phyloP scores from a whole-genome alignment of 2,113 vertebrate genomes.

The Thamnaconus septentrionalis region DNA sequence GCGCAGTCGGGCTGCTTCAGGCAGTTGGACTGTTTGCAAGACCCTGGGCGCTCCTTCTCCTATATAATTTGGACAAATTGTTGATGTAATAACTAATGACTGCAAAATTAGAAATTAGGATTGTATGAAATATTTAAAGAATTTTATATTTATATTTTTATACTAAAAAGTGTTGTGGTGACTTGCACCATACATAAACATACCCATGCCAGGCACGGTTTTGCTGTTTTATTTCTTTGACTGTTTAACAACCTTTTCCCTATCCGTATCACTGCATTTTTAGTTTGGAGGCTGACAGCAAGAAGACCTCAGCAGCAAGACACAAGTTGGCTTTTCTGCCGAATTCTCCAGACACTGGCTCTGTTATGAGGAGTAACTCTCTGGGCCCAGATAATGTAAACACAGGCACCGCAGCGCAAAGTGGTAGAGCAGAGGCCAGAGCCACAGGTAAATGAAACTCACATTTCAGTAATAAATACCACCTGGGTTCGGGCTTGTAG shows the following conservation, averaged over 20 bases:
- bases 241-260: background rate
- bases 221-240: background rate
- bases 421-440: slow-evolving; percentile 20
- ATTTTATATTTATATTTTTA: too few relatives aligned
- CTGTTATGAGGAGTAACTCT: slow-evolving; percentile 42
- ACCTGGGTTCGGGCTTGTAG: background rate
- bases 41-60: background rate
- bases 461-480: background rate
- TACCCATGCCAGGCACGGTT: background rate
- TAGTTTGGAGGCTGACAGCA: slow-evolving; percentile 76
- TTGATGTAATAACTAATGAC: background rate
- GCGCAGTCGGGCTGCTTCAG: slow-evolving; percentile 18
- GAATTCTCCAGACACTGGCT: slow-evolving; percentile 52
- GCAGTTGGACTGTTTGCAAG: background rate
- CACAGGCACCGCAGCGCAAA: slow-evolving; percentile 3
- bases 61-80: slow-evolving; percentile 12
- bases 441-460: slow-evolving; percentile 41
- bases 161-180: too few relatives aligned
- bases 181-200: background rate
- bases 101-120: too few relatives aligned
- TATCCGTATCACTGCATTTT: background rate
- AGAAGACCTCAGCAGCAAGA: slow-evolving; percentile 66
- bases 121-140: too few relatives aligned
- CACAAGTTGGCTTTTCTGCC: slow-evolving; percentile 70
- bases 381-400: slow-evolving; percentile 49